Evolutionary conservation across 2,113 vertebrate genomes (phyloP).

Genomic region (Antechinus stuartii): DNA sequence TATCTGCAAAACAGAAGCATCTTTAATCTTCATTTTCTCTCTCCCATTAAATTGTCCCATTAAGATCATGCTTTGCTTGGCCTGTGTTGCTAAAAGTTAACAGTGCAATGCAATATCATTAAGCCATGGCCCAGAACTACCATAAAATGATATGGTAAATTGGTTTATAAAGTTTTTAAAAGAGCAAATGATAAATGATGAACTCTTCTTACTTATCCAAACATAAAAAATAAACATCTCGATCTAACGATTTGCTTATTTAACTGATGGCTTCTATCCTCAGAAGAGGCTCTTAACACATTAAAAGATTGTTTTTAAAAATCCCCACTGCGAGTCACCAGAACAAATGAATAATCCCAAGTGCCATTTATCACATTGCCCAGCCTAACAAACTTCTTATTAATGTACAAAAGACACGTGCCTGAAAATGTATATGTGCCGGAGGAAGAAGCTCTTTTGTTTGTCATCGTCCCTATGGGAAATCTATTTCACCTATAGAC

Average conservation of each 20-base stretch:
- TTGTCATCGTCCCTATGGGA: neutral
- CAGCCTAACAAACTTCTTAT: neutral
- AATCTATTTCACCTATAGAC: neutral
- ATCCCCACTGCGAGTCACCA: neutral
- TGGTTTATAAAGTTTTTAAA: conserved; percentile 1
- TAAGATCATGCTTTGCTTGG: neutral
- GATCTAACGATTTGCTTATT: neutral
- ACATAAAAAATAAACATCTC: neutral
- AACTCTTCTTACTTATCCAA: conserved; percentile 2
- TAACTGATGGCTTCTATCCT: neutral
- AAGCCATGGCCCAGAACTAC: neutral
- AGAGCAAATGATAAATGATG: neutral
- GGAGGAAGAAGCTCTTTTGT: conserved; percentile 12
- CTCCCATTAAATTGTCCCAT: neutral
- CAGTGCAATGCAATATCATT: neutral
- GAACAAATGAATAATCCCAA: neutral
- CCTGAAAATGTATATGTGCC: neutral
- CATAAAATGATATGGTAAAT: neutral
- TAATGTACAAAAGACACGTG: neutral
- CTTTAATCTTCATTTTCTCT: neutral
- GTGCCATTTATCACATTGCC: neutral
- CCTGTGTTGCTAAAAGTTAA: neutral
- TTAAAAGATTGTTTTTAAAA: neutral
- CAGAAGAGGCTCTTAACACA: neutral
- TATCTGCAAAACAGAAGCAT: neutral